Evolutionary conservation across 1,140 invertebrate genomes (phyloP), one percentile per base, ranked within the genome.

Genomic region (Solenopsis invicta): DNA sequence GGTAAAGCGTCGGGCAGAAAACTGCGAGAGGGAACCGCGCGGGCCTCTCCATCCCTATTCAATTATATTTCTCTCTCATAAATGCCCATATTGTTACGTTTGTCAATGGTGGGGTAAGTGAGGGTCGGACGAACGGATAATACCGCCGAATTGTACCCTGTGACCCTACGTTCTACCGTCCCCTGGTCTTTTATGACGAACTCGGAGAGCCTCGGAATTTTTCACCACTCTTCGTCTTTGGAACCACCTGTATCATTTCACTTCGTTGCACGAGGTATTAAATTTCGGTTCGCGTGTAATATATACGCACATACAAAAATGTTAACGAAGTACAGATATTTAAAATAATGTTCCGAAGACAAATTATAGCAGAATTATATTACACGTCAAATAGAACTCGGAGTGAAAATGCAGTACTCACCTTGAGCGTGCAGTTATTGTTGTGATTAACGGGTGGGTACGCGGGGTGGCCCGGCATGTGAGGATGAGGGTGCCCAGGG

Each of bases 41-140:
- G 77, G 87, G 69, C 88, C 88, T 78, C 88, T 89, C 69, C 90
- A 64, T 86, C 85, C 86, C 90, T 94, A 95, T 95, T 95, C 94
- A 95, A 95, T 95, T 95, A 95, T 95, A 94, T 94, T 94, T 93
- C 93, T 93, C 92, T 94, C 90, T 91, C 93, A 94, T 95, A 95
- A 95, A 95, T 95, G 94, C 94, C 93, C 93, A 95, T 95, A 95
- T 95, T 95, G 94, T 95, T 95, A 93, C 94, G 93, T 95, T 95
- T 95, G 93, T 95, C 95, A 95, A 95, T 95, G 94, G 93, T 87
- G 92, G 92, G 92, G 93, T 94, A 94, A 95, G 94, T 93, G 93
- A 95, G 94, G 94, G 94, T 95, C 94, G 92, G 94, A 89, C 93
- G 92, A 91, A 90, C 81, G 69, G 85, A 87, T 85, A 91, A 94